Conservation (phyloP, 2,113 vertebrate genomes). For the Salvator merianae region DNA sequence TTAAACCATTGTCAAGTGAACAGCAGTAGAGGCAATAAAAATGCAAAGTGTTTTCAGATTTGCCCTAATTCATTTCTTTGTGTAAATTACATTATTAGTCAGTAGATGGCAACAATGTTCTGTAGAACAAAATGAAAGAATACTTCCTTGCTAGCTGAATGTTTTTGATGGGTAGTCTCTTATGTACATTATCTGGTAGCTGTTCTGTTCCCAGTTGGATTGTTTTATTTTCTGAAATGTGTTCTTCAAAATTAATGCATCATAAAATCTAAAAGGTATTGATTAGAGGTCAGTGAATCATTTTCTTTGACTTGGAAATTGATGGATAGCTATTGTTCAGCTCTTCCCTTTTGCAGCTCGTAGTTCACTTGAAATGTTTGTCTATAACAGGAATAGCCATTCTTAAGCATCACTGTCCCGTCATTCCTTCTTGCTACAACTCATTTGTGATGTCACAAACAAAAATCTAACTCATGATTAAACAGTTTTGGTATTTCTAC, state of each 20-base stretch:
- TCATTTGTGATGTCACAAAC: no score
- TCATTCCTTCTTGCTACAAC: no score
- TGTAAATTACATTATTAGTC: slow-evolving; percentile 49
- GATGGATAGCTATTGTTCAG: not conserved
- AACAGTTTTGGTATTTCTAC: no score
- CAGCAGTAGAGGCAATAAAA: not conserved
- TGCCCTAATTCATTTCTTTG: slow-evolving; percentile 5
- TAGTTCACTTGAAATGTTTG: not conserved
- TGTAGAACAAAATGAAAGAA: not conserved
- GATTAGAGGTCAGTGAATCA: not conserved
- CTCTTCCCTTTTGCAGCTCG: not conserved
- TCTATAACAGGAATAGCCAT: not conserved
- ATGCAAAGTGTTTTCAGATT: not conserved
- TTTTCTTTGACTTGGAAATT: not conserved
- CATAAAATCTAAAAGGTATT: not conserved
- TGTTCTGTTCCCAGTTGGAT: not conserved
- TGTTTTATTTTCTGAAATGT: not conserved
- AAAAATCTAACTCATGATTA: no score
- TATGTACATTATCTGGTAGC: not conserved
- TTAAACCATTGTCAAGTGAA: rapidly evolving
- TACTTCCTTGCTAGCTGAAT: rapidly evolving
- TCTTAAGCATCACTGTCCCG: no score
- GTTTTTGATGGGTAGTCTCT: rapidly evolving
- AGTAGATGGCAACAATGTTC: slow-evolving; percentile 70
- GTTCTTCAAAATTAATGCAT: not conserved